phyloP scores from a whole-genome alignment of 2,113 vertebrate species.

The Theristicus caerulescens region DNA sequence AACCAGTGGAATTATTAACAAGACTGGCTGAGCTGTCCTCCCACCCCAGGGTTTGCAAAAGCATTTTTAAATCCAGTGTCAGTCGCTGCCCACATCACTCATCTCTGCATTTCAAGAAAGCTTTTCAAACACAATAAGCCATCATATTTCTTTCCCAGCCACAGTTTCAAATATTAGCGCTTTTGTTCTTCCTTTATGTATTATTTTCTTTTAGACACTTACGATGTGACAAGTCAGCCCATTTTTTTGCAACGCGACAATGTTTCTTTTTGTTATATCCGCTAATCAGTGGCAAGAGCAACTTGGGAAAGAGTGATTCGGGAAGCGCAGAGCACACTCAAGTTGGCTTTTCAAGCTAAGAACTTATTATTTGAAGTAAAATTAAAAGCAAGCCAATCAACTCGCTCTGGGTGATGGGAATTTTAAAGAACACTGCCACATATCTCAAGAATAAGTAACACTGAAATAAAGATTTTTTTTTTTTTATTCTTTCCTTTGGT shows the following conservation, averaged over 20 bases:
- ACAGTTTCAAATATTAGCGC: not conserved
- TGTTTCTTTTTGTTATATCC: not conserved
- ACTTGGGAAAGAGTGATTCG: not conserved
- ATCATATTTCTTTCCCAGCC: not conserved
- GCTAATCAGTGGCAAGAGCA: not conserved
- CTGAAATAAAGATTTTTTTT: not conserved
- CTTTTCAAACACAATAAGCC: not conserved
- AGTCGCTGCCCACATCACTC: not conserved
- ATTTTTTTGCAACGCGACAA: not conserved
- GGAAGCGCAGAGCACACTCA: not conserved
- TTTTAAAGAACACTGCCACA: not conserved
- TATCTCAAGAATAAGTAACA: not conserved
- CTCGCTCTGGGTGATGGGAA: not conserved
- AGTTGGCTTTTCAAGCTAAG: not conserved
- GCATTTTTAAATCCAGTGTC: not conserved
- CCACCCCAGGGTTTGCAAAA: not conserved
- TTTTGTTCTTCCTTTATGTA: not conserved
- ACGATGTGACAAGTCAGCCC: not conserved
- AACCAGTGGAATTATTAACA: not conserved
- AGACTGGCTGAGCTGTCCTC: not conserved
- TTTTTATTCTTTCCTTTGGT: not conserved
- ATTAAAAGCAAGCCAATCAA: not conserved
- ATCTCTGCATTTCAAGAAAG: not conserved
- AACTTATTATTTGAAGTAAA: not conserved
- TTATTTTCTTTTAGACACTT: not conserved